Evolutionary conservation across 1,140 invertebrate genomes (phyloP), one percentile per base, ranked within the genome.

Genomic region (Bombyx mori): DNA sequence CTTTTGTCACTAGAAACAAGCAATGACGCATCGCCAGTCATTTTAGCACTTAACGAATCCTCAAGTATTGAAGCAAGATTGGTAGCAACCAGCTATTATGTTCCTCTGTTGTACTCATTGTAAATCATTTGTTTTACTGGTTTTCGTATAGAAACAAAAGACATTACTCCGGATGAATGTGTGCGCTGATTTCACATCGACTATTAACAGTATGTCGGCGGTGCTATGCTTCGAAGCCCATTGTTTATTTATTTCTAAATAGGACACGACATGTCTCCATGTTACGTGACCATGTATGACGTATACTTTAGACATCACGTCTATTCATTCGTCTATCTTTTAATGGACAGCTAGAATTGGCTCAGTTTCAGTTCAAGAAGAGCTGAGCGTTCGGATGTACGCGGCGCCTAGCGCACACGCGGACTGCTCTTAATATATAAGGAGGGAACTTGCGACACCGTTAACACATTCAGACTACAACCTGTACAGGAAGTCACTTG

Each of bases 381-480:
- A 66, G 69, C 72, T 64, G 57, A 50, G 62, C 56, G 68, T 70
- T 58, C 65, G 72, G 65, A 66, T 58, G 65, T 65, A 71, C 70
- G 66, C 70, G 66, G 56, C 62, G 65, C 12, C 57, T 62, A 57
- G 60, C 69, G 63, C 73, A 65, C 68, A 68, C 63, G 66, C 66
- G 62, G 67, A 64, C 65, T 73, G 71, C 66, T 75, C 68, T 69
- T 73, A 77, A 80, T 83, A 81, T 81, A 84, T 78, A 82, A 81
- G 65, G 69, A 81, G 69, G 79, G 75, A 77, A 77, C 74, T 79
- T 81, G 74, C 79, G 71, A 79, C 77, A 82, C 75, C 75, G 75
- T 78, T 77, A 75, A 66, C 82, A 77, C 81, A 82, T 79, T 85
- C 78, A 69, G 69, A 79, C 71, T 71, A 77, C 70, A 73, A 68